Percentiles rank a stretch among this genome's conserved stretches.
These are phyloP conservation scores for Mohoua ochrocephala DNA, from an alignment of 2,113 vertebrate species.

Conservation along the genomic window DNA sequence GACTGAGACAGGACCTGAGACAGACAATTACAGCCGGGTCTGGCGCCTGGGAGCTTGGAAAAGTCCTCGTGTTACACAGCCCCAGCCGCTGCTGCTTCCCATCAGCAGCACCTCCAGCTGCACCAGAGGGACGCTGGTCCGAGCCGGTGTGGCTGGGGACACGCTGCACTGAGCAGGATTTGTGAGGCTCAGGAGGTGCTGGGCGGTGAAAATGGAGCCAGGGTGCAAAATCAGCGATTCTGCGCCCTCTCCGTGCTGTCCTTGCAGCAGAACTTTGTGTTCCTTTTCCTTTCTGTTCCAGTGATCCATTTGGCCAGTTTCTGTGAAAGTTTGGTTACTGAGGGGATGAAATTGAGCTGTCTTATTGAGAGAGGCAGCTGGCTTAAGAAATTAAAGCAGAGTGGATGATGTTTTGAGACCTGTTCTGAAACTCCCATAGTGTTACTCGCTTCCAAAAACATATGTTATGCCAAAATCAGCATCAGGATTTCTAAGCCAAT, in stretches of 20 bases:
- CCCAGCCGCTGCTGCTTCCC: neutral
- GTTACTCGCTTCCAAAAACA: neutral
- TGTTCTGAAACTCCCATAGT: neutral
- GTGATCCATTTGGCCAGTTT: neutral
- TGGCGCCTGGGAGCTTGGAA: neutral
- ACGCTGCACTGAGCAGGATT: neutral
- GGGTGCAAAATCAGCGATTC: neutral
- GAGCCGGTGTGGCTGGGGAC: neutral
- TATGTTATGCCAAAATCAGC: neutral
- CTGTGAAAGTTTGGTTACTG: neutral
- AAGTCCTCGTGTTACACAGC: fast-evolving
- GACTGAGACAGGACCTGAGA: neutral
- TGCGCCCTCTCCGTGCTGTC: neutral
- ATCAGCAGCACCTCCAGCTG: neutral
- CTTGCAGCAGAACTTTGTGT: neutral
- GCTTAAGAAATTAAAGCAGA: neutral
- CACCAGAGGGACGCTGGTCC: neutral
- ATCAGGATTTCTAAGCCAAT: neutral
- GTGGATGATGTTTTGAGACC: neutral
- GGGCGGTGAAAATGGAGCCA: neutral
- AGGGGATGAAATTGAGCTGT: neutral
- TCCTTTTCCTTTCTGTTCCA: neutral
- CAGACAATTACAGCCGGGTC: neutral
- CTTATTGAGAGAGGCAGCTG: neutral
- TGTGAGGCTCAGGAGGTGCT: neutral